These are phyloP conservation scores for Orchestes rusci DNA, from an alignment of 2,888 invertebrate genomes.

Conservation along the genomic window DNA sequence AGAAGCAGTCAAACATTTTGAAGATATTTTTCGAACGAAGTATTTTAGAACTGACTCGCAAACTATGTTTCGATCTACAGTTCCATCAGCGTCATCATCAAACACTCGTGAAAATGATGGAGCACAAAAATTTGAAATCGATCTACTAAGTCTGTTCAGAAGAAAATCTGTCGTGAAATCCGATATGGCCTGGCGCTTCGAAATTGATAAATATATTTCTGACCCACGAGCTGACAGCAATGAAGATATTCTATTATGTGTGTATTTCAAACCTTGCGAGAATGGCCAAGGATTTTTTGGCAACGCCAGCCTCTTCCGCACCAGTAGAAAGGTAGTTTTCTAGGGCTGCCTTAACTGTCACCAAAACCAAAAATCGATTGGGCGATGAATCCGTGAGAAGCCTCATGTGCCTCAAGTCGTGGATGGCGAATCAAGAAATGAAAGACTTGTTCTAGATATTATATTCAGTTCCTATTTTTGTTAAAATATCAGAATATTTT, in stretches of 20 bases:
- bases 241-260: constrained; percentile 8
- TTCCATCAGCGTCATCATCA: constrained; percentile 4
- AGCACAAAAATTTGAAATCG: constrained; percentile 1
- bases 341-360: too few relatives aligned
- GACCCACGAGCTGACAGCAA: constrained; percentile 1
- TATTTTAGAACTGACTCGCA: constrained; percentile 7
- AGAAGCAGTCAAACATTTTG: constrained; percentile 14
- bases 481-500: constrained; percentile 3
- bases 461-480: neutral
- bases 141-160: constrained; percentile 2
- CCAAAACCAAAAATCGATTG: too few relatives aligned
- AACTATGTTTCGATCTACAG: constrained; percentile 1
- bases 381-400: constrained; percentile 3
- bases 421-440: constrained; percentile 1
- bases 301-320: constrained; percentile 9
- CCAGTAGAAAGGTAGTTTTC: constrained; percentile 9
- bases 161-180: neutral
- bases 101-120: constrained; percentile 1
- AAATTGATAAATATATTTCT: constrained; percentile 4
- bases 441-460: constrained; percentile 1
- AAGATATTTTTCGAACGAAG: constrained; percentile 14
- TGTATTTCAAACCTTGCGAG: constrained; percentile 1
- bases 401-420: constrained; percentile 1
- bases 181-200: constrained; percentile 2
- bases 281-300: constrained; percentile 10